A percentile compares a stretch with the other conserved stretches of the same genome.
Conservation (phyloP, 2,797 vertebrate genomes). For the Chaetophractus vellerosus region DNA sequence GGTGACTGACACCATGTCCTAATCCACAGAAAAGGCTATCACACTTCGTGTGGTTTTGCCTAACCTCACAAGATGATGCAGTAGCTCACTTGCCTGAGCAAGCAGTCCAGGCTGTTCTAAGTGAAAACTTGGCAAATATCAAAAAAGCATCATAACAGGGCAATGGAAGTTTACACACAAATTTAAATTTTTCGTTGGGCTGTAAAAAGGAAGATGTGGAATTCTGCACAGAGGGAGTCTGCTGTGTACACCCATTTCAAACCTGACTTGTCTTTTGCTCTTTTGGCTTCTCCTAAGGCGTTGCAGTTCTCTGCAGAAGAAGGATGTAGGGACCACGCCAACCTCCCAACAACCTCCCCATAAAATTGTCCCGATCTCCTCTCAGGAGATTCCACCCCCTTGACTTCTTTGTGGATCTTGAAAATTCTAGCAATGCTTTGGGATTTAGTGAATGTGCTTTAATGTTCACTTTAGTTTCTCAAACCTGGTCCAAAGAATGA, state of each 20-base stretch:
- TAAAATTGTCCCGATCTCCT: not conserved
- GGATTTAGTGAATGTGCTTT: not conserved
- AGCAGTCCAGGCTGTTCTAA: not conserved
- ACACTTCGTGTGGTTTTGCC: not conserved
- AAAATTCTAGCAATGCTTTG: not conserved
- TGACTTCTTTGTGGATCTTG: not conserved
- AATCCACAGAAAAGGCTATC: not conserved
- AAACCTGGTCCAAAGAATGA: not conserved
- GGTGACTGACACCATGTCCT: not conserved
- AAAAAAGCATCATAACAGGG: not conserved
- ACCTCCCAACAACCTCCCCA: not conserved
- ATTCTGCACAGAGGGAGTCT: not conserved
- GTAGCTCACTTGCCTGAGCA: not conserved
- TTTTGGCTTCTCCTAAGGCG: not conserved
- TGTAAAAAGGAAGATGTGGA: not conserved
- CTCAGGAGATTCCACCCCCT: not conserved
- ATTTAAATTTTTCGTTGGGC: slow-evolving; percentile 6
- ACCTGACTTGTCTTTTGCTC: not conserved
- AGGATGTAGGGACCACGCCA: not conserved
- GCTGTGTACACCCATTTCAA: not conserved
- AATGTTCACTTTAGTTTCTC: not conserved
- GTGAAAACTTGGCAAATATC: not conserved
- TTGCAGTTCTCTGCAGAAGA: not conserved
- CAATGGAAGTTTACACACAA: not conserved
- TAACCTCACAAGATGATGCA: not conserved